Evolutionary conservation across 1,140 invertebrate species (phyloP).

Genomic region (Arion vulgaris): DNA sequence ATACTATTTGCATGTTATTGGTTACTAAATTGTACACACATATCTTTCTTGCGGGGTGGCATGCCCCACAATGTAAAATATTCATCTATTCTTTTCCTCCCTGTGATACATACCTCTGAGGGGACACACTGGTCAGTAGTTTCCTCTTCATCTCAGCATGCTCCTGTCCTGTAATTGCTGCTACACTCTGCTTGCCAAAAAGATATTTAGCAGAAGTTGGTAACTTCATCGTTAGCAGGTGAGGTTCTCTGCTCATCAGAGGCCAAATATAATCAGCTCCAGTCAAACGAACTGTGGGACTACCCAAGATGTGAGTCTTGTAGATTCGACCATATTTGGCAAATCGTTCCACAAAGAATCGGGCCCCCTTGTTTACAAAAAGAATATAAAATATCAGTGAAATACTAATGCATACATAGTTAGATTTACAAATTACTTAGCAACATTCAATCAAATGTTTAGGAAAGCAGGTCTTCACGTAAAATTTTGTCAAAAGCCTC

Average conservation of each 20-base stretch:
- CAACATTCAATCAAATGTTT: too few relatives aligned
- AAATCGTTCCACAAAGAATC: conserved; percentile 17
- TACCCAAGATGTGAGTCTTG: conserved; percentile 59
- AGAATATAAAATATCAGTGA: too few relatives aligned
- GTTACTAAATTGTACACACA: too few relatives aligned
- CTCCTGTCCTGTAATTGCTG: conserved; percentile 37
- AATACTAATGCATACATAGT: too few relatives aligned
- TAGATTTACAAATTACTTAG: too few relatives aligned
- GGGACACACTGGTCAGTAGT: conserved; percentile 44
- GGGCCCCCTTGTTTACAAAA: background rate
- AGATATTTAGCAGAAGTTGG: conserved; percentile 44
- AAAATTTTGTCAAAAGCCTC: too few relatives aligned
- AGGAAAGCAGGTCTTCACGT: too few relatives aligned
- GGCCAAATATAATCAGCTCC: conserved; percentile 51
- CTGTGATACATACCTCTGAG: conserved; percentile 20
- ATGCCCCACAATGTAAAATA: too few relatives aligned
- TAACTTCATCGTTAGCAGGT: conserved; percentile 41
- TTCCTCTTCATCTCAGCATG: conserved; percentile 45
- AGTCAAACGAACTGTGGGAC: conserved; percentile 53
- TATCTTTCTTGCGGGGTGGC: too few relatives aligned
- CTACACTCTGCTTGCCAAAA: conserved; percentile 47
- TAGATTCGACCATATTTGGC: conserved; percentile 54
- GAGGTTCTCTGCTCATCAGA: conserved; percentile 54
- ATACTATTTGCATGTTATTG: too few relatives aligned
- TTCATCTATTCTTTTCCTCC: too few relatives aligned